These are phyloP conservation scores for Microtus pennsylvanicus DNA, from an alignment of 2,113 vertebrate species.

Conservation along the genomic window DNA sequence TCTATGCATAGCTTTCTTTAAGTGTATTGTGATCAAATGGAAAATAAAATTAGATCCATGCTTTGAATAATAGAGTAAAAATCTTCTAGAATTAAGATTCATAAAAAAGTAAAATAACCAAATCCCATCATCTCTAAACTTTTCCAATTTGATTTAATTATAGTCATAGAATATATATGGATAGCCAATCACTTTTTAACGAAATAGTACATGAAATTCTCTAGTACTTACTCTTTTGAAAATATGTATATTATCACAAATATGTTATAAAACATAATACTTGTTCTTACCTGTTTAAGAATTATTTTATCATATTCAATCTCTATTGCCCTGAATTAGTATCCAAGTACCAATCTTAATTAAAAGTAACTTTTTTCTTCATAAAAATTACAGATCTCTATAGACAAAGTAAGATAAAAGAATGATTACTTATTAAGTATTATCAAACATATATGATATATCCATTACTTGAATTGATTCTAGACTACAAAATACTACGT, in stretches of 20 bases:
- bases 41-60: neutral
- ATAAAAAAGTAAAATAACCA: neutral
- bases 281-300: neutral
- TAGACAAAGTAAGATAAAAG: neutral
- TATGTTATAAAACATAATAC: neutral
- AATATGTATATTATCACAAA: neutral
- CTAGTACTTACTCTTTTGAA: neutral
- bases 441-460: neutral
- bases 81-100: neutral
- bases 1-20: neutral
- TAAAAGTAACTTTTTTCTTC: neutral
- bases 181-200: neutral
- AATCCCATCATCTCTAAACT: neutral
- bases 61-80: neutral
- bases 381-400: neutral
- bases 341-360: neutral
- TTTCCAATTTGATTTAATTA: neutral
- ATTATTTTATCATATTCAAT: neutral
- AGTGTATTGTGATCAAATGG: neutral
- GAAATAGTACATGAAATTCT: neutral
- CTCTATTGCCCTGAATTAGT: no score
- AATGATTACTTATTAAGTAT: neutral
- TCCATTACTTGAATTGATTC: neutral
- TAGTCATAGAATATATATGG: neutral
- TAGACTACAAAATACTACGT: neutral